Evolutionary conservation across 2,888 invertebrate species (phyloP).

Genomic region (Synergus japonicus): DNA sequence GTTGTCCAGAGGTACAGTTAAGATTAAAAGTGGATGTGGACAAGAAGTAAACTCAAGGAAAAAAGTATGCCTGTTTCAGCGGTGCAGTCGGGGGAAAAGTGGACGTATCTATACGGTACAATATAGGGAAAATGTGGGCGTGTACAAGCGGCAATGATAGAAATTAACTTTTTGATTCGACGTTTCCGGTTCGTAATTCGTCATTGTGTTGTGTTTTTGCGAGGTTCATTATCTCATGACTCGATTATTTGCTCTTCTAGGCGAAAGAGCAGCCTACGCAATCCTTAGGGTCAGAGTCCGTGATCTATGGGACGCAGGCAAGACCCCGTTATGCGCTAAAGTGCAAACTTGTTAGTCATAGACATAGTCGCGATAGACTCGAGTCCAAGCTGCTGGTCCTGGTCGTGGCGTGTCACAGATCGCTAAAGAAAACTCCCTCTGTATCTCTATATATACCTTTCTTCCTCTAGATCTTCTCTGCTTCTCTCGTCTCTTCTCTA

Average conservation of each 20-base stretch:
- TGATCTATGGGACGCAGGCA: conserved; percentile 74
- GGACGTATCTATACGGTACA: too few species aligned
- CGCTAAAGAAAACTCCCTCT: conserved; percentile 52
- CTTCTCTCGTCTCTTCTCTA: conserved; percentile 45
- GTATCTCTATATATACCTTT: conserved; percentile 55
- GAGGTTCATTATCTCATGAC: not conserved
- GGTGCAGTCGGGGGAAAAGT: too few species aligned
- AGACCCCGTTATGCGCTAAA: conserved; percentile 76
- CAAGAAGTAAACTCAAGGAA: too few species aligned
- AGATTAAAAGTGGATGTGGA: too few species aligned
- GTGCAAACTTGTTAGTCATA: conserved; percentile 77
- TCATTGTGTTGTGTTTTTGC: not conserved
- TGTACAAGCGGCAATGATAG: too few species aligned
- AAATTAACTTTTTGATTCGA: too few species aligned
- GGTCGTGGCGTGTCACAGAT: conserved; percentile 45
- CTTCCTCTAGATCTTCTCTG: conserved; percentile 56
- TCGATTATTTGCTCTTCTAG: not conserved
- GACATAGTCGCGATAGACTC: conserved; percentile 59
- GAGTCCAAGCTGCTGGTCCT: conserved; percentile 40
- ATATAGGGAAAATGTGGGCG: too few species aligned
- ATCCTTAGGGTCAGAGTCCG: conserved; percentile 73
- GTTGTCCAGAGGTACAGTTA: too few species aligned
- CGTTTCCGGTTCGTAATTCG: not conserved
- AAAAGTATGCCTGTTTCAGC: too few species aligned
- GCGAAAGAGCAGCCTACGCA: conserved; percentile 68